Conservation (phyloP, 2,797 vertebrate genomes). For the Poecilia gillii region DNA sequence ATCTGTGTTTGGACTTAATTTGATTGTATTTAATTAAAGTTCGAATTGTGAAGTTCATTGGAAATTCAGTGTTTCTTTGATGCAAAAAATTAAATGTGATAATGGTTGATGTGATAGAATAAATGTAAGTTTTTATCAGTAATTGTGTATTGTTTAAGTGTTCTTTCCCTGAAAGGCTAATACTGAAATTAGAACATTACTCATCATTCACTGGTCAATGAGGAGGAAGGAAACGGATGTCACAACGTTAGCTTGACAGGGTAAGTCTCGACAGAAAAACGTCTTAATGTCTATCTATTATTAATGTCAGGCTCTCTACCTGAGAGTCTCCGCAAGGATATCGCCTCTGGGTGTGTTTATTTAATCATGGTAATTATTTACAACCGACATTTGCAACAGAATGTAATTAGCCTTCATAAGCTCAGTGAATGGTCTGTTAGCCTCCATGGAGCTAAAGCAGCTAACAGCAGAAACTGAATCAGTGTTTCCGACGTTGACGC, state of each 20-base stretch:
- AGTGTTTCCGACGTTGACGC: background rate
- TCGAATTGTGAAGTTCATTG: background rate
- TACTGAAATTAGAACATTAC: background rate
- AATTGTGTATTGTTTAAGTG: too few relatives aligned
- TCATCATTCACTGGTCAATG: background rate
- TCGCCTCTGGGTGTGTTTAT: background rate
- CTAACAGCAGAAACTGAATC: background rate
- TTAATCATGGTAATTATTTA: background rate
- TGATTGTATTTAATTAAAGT: background rate
- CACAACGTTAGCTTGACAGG: background rate
- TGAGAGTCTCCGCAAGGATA: background rate
- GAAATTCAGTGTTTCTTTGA: background rate
- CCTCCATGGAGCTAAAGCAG: background rate
- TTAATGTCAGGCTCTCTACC: background rate
- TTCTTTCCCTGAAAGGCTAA: background rate
- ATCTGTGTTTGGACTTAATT: background rate
- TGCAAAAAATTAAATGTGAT: background rate
- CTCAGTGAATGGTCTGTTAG: background rate
- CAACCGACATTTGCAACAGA: background rate
- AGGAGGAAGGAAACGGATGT: background rate
- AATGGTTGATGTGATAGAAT: background rate
- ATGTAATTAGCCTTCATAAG: background rate
- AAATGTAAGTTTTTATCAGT: background rate
- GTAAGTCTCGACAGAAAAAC: background rate
- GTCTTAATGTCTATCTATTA: background rate